phyloP scores from a whole-genome alignment of 2,888 invertebrate genomes.

The Gordius sp. region DNA sequence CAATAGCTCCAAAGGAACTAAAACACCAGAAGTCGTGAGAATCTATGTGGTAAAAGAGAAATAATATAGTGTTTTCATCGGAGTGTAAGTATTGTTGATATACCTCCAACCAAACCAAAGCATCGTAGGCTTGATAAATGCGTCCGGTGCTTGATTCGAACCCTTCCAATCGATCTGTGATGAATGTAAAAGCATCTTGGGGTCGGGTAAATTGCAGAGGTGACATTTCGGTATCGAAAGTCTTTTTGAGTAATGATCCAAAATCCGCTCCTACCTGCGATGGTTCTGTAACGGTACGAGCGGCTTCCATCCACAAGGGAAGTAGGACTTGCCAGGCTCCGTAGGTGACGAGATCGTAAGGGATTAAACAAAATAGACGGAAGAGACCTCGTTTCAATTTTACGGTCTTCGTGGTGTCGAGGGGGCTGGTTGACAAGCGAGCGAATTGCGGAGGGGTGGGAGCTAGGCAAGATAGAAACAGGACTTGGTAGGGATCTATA shows the following conservation, averaged over 20 bases:
- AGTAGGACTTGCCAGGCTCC: constrained; percentile 85
- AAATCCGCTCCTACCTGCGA: background rate
- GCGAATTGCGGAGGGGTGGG: background rate
- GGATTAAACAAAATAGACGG: constrained; percentile 71
- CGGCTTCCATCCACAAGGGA: constrained; percentile 96
- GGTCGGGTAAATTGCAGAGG: constrained; percentile 35
- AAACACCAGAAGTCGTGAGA: too few species aligned
- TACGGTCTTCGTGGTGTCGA: too few species aligned
- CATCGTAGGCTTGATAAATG: background rate
- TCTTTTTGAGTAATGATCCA: constrained; percentile 41
- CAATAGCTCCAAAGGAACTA: too few species aligned
- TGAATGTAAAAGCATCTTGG: background rate
- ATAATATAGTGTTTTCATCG: too few species aligned
- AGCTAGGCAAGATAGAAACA: constrained; percentile 6
- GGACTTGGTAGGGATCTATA: background rate
- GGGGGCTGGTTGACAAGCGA: too few species aligned
- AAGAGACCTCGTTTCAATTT: too few species aligned
- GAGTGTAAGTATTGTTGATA: too few species aligned
- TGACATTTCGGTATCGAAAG: constrained; percentile 78
- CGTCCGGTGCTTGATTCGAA: background rate
- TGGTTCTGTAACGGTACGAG: constrained; percentile 31
- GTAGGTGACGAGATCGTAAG: constrained; percentile 80
- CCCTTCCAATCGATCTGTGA: constrained; percentile 8
- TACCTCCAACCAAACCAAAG: constrained; percentile 5
- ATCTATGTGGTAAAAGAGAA: too few species aligned